Evolutionary conservation across 2,888 invertebrate species (phyloP).

Genomic region (Diarsia brunnea): DNA sequence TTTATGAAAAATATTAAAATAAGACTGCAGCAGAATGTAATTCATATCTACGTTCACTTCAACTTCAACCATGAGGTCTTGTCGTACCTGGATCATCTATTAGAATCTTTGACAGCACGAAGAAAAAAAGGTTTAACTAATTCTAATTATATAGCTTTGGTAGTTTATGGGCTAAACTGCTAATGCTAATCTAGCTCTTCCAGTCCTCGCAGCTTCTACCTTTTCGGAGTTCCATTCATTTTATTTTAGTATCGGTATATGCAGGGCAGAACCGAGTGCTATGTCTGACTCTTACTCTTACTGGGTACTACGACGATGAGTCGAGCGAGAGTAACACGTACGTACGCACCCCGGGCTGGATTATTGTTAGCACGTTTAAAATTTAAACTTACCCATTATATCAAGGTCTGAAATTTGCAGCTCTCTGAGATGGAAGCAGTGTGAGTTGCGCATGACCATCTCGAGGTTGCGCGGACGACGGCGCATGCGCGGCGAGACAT

Average conservation of each 20-base stretch:
- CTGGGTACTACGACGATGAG: neutral
- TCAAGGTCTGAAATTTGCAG: conserved; percentile 88
- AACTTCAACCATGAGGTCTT: neutral
- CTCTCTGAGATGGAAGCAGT: conserved; percentile 94
- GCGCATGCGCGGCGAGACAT: conserved; percentile 83
- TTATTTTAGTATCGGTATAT: neutral
- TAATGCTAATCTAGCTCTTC: neutral
- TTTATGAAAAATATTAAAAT: neutral
- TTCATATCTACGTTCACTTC: neutral
- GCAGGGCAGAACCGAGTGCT: neutral
- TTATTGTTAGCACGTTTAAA: neutral
- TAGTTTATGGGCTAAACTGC: neutral
- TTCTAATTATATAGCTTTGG: neutral
- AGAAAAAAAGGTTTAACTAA: neutral
- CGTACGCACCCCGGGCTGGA: neutral
- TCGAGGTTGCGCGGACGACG: conserved; percentile 93
- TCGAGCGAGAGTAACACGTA: neutral
- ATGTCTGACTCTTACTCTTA: neutral
- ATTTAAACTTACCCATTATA: conserved; percentile 84
- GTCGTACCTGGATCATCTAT: neutral
- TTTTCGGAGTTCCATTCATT: too few species aligned
- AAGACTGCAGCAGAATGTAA: too few species aligned
- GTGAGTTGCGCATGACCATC: conserved; percentile 93
- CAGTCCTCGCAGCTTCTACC: too few species aligned
- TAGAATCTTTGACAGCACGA: neutral